These are phyloP conservation scores for Brachionus asplanchnoidis DNA, from an alignment of 1,140 invertebrate species.

Conservation along the genomic window DNA sequence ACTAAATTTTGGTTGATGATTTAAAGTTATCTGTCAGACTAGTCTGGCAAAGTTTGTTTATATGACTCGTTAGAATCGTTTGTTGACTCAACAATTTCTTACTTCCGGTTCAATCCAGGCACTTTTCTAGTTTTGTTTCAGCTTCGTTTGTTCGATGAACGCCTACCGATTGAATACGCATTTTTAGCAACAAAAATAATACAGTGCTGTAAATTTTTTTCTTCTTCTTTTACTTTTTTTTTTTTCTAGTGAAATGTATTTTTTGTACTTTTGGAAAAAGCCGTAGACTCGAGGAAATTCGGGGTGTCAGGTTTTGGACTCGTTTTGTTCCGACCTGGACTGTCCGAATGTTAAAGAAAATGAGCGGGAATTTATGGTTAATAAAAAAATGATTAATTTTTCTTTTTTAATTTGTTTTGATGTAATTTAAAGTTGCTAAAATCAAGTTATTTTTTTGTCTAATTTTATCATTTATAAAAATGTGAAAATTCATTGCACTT, in stretches of 20 bases:
- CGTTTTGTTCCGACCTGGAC: background rate
- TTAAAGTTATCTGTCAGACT: background rate
- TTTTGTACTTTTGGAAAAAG: background rate
- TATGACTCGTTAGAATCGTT: background rate
- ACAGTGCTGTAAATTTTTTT: background rate
- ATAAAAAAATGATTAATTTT: background rate
- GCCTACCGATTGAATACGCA: background rate
- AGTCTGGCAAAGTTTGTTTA: background rate
- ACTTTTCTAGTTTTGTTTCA: background rate
- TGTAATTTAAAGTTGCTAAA: constrained; percentile 2
- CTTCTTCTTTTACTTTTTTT: too few species aligned
- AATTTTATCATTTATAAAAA: background rate
- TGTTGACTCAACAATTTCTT: background rate
- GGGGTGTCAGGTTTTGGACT: background rate
- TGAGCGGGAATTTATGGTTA: background rate
- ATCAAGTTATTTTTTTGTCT: background rate
- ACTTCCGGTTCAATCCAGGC: background rate
- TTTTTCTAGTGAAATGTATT: background rate
- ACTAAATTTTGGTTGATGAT: background rate
- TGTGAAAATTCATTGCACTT: background rate
- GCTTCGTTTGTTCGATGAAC: background rate
- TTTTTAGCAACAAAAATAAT: background rate
- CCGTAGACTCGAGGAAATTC: background rate
- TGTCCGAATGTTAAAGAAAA: background rate
- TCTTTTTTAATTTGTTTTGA: background rate